These are phyloP conservation scores for Diachrysia chrysitis DNA, from an alignment of 2,888 invertebrate genomes.

Conservation along the genomic window DNA sequence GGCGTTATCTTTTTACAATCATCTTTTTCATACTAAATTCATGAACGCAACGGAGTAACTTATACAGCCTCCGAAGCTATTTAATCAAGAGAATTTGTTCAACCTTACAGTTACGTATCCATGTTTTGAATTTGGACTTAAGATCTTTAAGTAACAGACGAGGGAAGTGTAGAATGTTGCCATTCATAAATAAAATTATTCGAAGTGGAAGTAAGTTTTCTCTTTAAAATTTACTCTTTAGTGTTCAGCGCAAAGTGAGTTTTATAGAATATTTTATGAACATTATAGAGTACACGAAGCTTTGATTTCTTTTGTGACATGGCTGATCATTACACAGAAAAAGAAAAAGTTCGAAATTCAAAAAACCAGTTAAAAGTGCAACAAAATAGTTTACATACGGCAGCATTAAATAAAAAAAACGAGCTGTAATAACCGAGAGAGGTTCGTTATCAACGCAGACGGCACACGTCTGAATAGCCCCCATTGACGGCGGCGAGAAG, in stretches of 20 bases:
- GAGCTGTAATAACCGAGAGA: conserved; percentile 81
- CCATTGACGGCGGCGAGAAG: conserved; percentile 72
- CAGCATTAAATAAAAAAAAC: conserved; percentile 63
- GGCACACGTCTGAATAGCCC: conserved; percentile 81
- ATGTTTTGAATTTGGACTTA: conserved; percentile 11
- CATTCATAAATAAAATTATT: conserved; percentile 8
- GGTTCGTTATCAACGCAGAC: conserved; percentile 84
- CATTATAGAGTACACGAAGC: conserved; percentile 1
- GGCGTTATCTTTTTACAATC: conserved; percentile 59
- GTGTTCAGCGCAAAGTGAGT: conserved; percentile 32
- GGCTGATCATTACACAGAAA: neutral
- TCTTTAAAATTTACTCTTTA: conserved; percentile 13
- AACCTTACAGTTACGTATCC: conserved; percentile 17
- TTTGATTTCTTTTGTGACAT: conserved; percentile 13
- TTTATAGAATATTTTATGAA: conserved; percentile 28
- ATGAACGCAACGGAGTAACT: conserved; percentile 59
- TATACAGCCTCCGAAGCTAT: conserved; percentile 62
- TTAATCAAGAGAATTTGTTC: conserved; percentile 69
- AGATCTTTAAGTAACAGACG: conserved; percentile 1
- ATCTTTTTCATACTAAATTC: conserved; percentile 65
- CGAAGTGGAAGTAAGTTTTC: conserved; percentile 7
- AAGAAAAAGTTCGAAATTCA: neutral
- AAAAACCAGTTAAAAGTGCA: conserved; percentile 19
- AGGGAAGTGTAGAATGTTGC: conserved; percentile 4
- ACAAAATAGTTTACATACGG: conserved; percentile 41